phyloP scores from a whole-genome alignment of 2,113 vertebrate genomes.

The Tinamus guttatus region DNA sequence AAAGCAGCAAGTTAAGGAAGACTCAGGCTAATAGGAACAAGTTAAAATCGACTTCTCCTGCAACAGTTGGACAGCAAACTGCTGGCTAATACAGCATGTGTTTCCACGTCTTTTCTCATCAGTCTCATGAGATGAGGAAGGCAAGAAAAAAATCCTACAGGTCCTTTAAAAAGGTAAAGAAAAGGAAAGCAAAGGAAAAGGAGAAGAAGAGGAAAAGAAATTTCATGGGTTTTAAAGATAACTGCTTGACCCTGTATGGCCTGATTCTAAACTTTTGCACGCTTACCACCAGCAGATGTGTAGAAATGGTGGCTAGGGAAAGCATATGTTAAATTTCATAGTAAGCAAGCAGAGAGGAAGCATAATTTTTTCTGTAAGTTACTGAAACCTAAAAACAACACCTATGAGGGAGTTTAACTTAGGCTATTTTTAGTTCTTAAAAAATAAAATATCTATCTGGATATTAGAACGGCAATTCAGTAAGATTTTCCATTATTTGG shows the following conservation, averaged over 20 bases:
- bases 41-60: neutral
- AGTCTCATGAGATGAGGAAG: neutral
- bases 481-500: neutral
- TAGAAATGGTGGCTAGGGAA: neutral
- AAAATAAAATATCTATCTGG: neutral
- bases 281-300: neutral
- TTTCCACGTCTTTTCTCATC: neutral
- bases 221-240: neutral
- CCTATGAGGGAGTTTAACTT: neutral
- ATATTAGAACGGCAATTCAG: accelerated
- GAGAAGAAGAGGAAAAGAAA: neutral
- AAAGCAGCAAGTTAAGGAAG: neutral
- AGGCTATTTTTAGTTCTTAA: neutral
- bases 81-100: neutral
- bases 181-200: neutral
- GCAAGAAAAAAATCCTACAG: neutral
- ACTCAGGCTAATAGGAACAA: neutral
- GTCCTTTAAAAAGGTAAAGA: neutral
- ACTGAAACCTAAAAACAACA: neutral
- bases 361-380: neutral
- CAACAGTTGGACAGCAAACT: neutral
- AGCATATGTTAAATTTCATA: neutral
- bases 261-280: neutral
- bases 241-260: neutral
- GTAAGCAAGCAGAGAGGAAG: neutral